phyloP scores from a whole-genome alignment of 2,113 vertebrate species.

The Paramormyrops kingsleyae region DNA sequence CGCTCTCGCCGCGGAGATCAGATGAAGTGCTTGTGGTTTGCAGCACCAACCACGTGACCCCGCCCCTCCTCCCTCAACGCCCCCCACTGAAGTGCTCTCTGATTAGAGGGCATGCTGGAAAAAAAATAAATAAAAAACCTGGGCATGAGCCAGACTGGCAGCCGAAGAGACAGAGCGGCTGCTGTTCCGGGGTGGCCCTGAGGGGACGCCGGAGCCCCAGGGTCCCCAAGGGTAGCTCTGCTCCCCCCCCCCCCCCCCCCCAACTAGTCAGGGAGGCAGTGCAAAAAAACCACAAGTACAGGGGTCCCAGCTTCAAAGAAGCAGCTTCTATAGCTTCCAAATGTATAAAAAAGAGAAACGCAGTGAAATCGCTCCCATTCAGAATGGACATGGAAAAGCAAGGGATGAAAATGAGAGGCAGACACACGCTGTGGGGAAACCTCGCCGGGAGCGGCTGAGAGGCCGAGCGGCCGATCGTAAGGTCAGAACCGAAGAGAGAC shows the following conservation, averaged over 20 bases:
- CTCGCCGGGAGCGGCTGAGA: neutral
- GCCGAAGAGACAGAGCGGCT: constrained; percentile 46
- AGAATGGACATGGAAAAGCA: constrained; percentile 25
- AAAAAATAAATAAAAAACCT: constrained; percentile 32
- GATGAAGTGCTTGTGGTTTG: constrained; percentile 69
- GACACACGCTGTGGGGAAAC: neutral
- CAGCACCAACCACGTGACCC: constrained; percentile 54
- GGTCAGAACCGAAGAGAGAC: neutral
- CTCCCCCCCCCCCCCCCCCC: constrained; percentile 36
- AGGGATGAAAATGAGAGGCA: neutral
- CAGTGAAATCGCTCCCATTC: constrained; percentile 46
- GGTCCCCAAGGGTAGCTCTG: constrained; percentile 30
- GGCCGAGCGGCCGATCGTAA: neutral
- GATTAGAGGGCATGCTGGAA: constrained; percentile 61
- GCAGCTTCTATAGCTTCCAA: constrained; percentile 55
- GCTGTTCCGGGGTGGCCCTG: constrained; percentile 27
- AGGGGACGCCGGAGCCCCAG: constrained; percentile 24
- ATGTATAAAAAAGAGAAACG: constrained; percentile 54
- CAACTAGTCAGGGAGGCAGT: constrained; percentile 50
- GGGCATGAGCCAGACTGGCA: constrained; percentile 50
- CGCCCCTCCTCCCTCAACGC: constrained; percentile 14
- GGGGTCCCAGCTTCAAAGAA: constrained; percentile 61
- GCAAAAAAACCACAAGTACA: constrained; percentile 68
- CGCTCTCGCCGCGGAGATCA: constrained; percentile 50
- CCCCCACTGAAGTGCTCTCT: constrained; percentile 45